phyloP scores from a whole-genome alignment of 2,888 invertebrate genomes.

The Brenthis daphne region DNA sequence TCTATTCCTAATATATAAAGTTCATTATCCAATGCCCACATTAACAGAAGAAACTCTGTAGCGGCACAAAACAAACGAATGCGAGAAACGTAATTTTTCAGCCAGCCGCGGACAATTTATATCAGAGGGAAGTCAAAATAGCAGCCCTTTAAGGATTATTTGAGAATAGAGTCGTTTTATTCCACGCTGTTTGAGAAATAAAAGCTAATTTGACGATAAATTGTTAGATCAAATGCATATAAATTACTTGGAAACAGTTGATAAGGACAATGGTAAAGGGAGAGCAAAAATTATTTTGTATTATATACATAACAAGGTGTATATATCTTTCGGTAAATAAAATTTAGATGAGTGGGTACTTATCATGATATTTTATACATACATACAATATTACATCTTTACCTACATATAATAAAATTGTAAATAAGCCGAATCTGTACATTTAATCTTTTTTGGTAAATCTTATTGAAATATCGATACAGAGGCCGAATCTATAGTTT shows the following conservation, averaged over 20 bases:
- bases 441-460: too few species aligned
- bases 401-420: too few species aligned
- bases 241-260: constrained; percentile 16
- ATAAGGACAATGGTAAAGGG: not conserved
- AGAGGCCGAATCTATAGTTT: too few species aligned
- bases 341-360: too few species aligned
- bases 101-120: constrained; percentile 59
- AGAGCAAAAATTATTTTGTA: constrained; percentile 10
- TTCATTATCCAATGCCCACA: constrained; percentile 16
- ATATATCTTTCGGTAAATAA: too few species aligned
- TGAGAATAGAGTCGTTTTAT: constrained; percentile 36
- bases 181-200: constrained; percentile 29
- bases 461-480: too few species aligned
- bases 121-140: constrained; percentile 48
- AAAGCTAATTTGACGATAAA: constrained; percentile 25
- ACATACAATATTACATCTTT: too few species aligned
- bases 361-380: too few species aligned
- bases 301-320: too few species aligned
- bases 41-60: constrained; percentile 35
- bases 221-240: constrained; percentile 21
- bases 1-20: constrained; percentile 16
- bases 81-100: constrained; percentile 59
- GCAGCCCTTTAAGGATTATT: constrained; percentile 40
- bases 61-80: constrained; percentile 52
- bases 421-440: too few species aligned